Evolutionary conservation across 1,140 invertebrate species (phyloP), one percentile per base, ranked within the genome.

Genomic region (Camponotus floridanus): DNA sequence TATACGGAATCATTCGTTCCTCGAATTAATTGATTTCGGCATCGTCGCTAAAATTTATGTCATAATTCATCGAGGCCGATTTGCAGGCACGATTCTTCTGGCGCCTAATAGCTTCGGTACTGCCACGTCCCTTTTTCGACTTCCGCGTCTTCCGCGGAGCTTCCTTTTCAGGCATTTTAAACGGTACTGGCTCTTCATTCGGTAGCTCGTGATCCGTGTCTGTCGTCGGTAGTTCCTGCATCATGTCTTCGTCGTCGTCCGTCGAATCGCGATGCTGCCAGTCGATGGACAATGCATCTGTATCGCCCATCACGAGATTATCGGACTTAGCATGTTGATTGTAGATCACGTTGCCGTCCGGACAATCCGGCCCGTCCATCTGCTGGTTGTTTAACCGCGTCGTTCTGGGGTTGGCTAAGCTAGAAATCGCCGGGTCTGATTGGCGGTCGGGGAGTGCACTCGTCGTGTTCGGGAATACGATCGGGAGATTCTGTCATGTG

Each of bases 381-480:
- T 64, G 8, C 48, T 64, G 70, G n/a, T 61, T 51, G 36, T 59
- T 57, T 67, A 55, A 67, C 51, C 74, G 4, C 51, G 2, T 81
- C 76, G 65, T 31, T 61, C 73, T 89, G 79, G n/a, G 88, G 88
- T 81, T 94, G 92, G 89, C 92, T 92, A 87, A 94, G 92, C 94
- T 95, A 94, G 90, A 95, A 94, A 94, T 91, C 91, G 94, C 93
- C 94, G 92, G 90, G 90, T 93, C 93, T 92, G 91, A 91, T 93
- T 94, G 94, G 91, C 92, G 93, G 76, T 87, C 88, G 84, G 91
- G 87, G 85, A 91, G 85, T 88, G 85, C 57, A 87, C 36, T 89
- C 85, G 76, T 61, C 45, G 91, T 76, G 67, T 45, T 94, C 78
- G 92, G 88, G 31, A 92, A 85, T 74, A 91, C 87, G 68, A 85